phyloP scores from a whole-genome alignment of 2,113 vertebrate genomes.

The Oryzias celebensis region DNA sequence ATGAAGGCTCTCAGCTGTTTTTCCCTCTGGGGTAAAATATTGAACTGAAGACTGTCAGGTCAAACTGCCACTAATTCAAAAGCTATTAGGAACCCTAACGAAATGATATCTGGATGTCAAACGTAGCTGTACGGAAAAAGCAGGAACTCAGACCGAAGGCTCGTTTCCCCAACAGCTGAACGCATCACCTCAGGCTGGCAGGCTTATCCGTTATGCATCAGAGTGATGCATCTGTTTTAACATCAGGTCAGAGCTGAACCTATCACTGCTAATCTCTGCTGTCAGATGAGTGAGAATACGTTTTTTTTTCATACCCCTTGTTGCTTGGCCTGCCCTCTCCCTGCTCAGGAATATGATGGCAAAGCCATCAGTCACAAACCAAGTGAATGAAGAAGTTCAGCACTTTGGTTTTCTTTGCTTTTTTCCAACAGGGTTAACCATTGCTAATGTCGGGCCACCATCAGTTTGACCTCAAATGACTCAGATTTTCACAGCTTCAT shows the following conservation, averaged over 20 bases:
- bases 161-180: conserved; percentile 13
- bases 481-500: too few relatives aligned
- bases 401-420: background rate
- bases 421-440: too few relatives aligned
- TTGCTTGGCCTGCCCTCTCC: conserved; percentile 21
- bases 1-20: conserved; percentile 68
- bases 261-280: conserved; percentile 64
- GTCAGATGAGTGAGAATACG: conserved; percentile 52
- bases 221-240: conserved; percentile 58
- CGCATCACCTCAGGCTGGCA: conserved; percentile 50
- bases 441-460: too few relatives aligned
- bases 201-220: conserved; percentile 53
- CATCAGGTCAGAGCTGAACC: conserved; percentile 56
- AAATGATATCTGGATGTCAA: conserved; percentile 26
- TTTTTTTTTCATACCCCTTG: conserved; percentile 33
- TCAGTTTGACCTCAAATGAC: too few relatives aligned
- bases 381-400: background rate
- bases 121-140: conserved; percentile 20
- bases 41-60: conserved; percentile 47
- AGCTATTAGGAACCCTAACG: conserved; percentile 27
- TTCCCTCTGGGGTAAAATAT: conserved; percentile 65
- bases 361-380: conserved; percentile 10
- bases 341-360: conserved; percentile 38
- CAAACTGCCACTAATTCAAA: conserved; percentile 11
- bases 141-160: conserved; percentile 15